Percentiles rank a stretch among this genome's conserved stretches.
Evolutionary conservation across 2,113 vertebrate genomes (phyloP).

Genomic region (Myodes glareolus): DNA sequence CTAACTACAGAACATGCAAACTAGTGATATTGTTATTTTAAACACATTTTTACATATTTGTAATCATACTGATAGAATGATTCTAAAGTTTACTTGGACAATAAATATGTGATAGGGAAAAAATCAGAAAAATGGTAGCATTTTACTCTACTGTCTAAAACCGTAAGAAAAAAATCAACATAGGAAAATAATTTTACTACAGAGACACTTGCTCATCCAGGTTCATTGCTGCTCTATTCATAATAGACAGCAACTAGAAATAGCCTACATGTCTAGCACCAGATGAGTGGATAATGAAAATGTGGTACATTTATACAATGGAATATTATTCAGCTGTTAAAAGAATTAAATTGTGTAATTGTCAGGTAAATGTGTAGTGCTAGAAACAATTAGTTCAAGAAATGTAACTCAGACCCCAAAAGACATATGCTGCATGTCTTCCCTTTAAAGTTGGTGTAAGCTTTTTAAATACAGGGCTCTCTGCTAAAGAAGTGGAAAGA

Average conservation of each 20-base stretch:
- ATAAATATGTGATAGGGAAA: not conserved
- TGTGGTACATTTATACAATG: not conserved
- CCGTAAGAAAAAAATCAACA: not conserved
- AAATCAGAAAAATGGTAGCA: not conserved
- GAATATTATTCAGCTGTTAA: not conserved
- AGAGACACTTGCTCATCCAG: not conserved
- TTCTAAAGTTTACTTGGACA: slow-evolving; percentile 20
- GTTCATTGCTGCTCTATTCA: too few relatives aligned
- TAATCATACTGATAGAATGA: not conserved
- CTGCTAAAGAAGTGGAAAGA: not conserved
- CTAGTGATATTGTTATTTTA: not conserved
- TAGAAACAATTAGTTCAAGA: too few relatives aligned
- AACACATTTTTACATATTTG: not conserved
- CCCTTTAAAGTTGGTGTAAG: not conserved
- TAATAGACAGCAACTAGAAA: not conserved
- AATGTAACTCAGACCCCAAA: not conserved
- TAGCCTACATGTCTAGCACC: not conserved
- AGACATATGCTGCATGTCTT: not conserved
- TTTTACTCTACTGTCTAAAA: slow-evolving; percentile 7
- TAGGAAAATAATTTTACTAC: not conserved
- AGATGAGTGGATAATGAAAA: not conserved
- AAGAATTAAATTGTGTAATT: not conserved
- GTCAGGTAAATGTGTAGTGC: not conserved
- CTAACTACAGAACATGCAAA: not conserved
- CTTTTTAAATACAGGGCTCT: too few relatives aligned